Evolutionary conservation across 2,797 vertebrate genomes (phyloP).

Genomic region (Martes flavigula): DNA sequence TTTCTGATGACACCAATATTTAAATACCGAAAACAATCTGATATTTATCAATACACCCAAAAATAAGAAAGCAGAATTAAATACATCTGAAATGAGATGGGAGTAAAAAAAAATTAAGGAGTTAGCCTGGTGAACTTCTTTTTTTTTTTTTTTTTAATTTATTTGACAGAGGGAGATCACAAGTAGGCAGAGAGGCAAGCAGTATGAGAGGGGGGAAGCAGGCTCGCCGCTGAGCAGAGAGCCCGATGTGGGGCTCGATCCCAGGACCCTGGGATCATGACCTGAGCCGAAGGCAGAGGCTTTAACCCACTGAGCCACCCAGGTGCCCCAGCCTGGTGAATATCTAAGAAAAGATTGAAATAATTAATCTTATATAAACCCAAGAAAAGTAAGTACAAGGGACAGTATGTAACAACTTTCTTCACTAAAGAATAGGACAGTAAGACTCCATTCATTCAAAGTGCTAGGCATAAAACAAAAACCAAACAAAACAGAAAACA

Average conservation of each 20-base stretch:
- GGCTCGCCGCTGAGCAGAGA: no score
- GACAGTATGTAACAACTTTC: background rate
- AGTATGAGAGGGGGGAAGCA: no score
- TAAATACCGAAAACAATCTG: slow-evolving; percentile 23
- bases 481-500: background rate
- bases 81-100: background rate
- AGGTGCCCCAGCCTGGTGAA: no score
- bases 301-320: no score
- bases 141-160: no score
- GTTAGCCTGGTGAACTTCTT: slow-evolving; percentile 21
- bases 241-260: no score
- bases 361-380: slow-evolving; percentile 15
- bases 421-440: background rate
- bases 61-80: slow-evolving; percentile 21
- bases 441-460: background rate
- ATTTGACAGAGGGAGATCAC: no score
- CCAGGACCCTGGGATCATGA: no score
- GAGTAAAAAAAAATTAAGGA: slow-evolving; percentile 48
- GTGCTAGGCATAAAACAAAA: background rate
- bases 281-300: no score
- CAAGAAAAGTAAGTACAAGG: background rate
- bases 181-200: no score
- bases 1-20: background rate
- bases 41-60: background rate
- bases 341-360: slow-evolving; percentile 29